A percentile compares a stretch with the other conserved stretches of the same genome.
Evolutionary conservation across 2,888 invertebrate species (phyloP).

Genomic region (Scaptomyza polygonia): DNA sequence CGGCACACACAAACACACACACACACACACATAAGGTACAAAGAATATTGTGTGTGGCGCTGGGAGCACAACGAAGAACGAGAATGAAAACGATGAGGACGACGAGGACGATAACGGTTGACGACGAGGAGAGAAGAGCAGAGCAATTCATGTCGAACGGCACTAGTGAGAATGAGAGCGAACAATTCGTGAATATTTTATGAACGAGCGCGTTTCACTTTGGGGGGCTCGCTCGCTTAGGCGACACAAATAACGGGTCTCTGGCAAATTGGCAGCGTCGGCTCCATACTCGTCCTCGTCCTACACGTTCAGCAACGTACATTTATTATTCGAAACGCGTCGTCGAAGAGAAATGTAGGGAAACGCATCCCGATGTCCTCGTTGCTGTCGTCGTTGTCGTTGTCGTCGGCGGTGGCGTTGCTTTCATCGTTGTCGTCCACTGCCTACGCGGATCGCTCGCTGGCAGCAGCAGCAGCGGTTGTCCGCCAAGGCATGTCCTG

Average conservation of each 20-base stretch:
- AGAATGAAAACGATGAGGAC: constrained; percentile 18
- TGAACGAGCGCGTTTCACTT: constrained; percentile 63
- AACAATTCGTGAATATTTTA: constrained; percentile 80
- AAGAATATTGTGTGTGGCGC: constrained; percentile 32
- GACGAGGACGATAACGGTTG: constrained; percentile 25
- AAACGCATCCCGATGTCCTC: constrained; percentile 63
- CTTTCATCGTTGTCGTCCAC: constrained; percentile 27
- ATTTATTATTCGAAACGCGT: constrained; percentile 18
- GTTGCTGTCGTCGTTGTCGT: constrained; percentile 37
- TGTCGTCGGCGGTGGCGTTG: constrained; percentile 27
- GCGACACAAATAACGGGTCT: constrained; percentile 58
- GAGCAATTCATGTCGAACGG: constrained; percentile 24
- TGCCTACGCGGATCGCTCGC: constrained; percentile 61
- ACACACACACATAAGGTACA: constrained; percentile 7
- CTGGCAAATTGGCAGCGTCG: constrained; percentile 57
- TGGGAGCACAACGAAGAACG: constrained; percentile 37
- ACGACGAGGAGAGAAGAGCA: constrained; percentile 47
- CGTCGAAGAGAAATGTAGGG: constrained; percentile 72
- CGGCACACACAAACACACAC: constrained; percentile 8
- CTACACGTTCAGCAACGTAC: constrained; percentile 17
- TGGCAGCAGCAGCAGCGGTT: constrained; percentile 41
- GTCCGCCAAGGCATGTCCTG: constrained; percentile 38
- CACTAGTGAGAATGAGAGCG: constrained; percentile 76
- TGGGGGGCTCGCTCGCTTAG: constrained; percentile 56
- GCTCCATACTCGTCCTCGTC: constrained; percentile 40